Base-by-base conservation (phyloP, 2,888 invertebrate species). In the Piscicola geometra region DNA sequence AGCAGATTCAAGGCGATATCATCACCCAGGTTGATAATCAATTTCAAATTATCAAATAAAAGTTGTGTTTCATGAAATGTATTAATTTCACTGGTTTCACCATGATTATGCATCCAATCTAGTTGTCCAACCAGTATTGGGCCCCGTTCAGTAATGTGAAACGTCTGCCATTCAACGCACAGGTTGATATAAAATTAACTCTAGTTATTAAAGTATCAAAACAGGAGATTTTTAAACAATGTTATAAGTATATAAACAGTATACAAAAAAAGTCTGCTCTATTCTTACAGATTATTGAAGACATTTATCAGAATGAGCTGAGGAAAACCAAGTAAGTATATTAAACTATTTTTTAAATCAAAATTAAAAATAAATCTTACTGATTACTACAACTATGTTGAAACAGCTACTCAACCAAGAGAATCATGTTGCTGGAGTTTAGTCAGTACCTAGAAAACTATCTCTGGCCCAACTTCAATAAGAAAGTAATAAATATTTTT, bases 371-470 rank as follows among this genome's bases (percentile, higher is more conserved):
- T n/a, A n/a, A n/a, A n/a, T n/a, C n/a, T n/a, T n/a, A n/a, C n/a
- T n/a, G n/a, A n/a, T n/a, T n/a, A n/a, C n/a, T n/a, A 9, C 41
- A 41, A 41, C 18, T 50, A 56, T 67, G 60, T 75, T 67, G 1
- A 47, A 66, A 32, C 66, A 70, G 70, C 15, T 73, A 50, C 36
- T 30, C 60, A 21, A 82, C 82, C 1, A 89, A 93, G n/a, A 90
- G 95, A 75, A 92, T 94, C 78, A 94, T 96, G 91, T 91, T 96
- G 89, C 87, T 98, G 76, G 97, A 98, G 86, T 95, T 96, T 85
- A 96, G 95, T 78, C 98, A 97, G 83, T 99, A 97, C 85, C 86
- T 99, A 81, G 99, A 99, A 86, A 93, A 93, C 83, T 98, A 93
- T 85, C 85, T 99, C 73, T 99, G 98, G 99, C 95, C 96, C 0